Evolutionary conservation across 2,888 invertebrate genomes (phyloP).

Genomic region (Eupithecia centaureata): DNA sequence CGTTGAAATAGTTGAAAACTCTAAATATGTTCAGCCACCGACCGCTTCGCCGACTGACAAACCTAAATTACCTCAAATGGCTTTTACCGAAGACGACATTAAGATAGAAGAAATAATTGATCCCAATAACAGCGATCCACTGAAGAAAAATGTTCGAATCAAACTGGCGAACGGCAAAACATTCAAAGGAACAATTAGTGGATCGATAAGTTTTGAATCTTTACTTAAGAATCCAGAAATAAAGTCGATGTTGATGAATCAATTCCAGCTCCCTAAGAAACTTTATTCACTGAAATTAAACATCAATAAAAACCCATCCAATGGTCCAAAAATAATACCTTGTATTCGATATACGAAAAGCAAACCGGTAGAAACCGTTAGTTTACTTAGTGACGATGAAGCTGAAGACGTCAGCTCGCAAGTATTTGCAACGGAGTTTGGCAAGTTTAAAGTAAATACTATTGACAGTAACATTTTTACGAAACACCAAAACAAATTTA

Average conservation of each 20-base stretch:
- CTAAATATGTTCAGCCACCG: not conserved
- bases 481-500: conserved; percentile 62
- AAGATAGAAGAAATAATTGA: conserved; percentile 56
- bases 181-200: conserved; percentile 67
- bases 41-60: not conserved
- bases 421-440: conserved; percentile 64
- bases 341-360: conserved; percentile 46
- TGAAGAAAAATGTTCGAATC: conserved; percentile 59
- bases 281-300: conserved; percentile 65
- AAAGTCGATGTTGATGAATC: conserved; percentile 55
- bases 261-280: conserved; percentile 45
- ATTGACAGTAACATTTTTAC: conserved; percentile 48
- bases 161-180: conserved; percentile 63
- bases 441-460: conserved; percentile 54
- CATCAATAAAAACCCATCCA: conserved; percentile 49
- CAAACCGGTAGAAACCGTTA: conserved; percentile 62
- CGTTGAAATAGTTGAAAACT: conserved; percentile 17
- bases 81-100: conserved; percentile 51
- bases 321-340: conserved; percentile 45
- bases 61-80: conserved; percentile 1
- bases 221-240: conserved; percentile 63
- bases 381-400: conserved; percentile 75
- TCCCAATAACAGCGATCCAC: conserved; percentile 43
- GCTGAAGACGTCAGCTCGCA: conserved; percentile 48
- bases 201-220: conserved; percentile 58